phyloP scores from a whole-genome alignment of 2,888 invertebrate genomes.

The Monopis laevigella region DNA sequence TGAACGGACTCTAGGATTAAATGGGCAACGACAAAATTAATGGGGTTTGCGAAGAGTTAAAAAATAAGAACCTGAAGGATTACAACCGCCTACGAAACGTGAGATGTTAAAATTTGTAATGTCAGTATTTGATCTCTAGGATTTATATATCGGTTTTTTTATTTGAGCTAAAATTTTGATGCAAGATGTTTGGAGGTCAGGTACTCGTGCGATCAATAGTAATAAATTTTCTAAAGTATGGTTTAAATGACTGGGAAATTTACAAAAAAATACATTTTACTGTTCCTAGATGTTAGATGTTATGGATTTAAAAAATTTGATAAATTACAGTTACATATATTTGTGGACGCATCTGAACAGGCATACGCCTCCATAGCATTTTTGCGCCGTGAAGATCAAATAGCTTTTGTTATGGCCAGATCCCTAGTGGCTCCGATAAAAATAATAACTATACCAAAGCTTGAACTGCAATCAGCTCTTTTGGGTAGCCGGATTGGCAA shows the following conservation, averaged over 20 bases:
- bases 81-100: neutral
- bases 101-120: neutral
- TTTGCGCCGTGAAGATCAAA: neutral
- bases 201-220: no score
- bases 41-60: no score
- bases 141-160: neutral
- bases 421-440: slow-evolving; percentile 4
- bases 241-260: no score
- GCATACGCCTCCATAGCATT: slow-evolving; percentile 8
- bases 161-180: slow-evolving; percentile 4
- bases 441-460: neutral
- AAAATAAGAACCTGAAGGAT: neutral
- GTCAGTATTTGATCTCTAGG: neutral
- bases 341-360: neutral
- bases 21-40: no score
- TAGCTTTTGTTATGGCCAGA: neutral
- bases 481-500: slow-evolving; percentile 15
- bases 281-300: no score
- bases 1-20: no score
- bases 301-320: no score
- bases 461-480: slow-evolving; percentile 14
- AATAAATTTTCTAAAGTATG: no score
- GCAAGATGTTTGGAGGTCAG: neutral
- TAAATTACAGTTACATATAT: slow-evolving; percentile 8
- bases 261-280: no score